Base-by-base conservation (phyloP, 1,140 invertebrate species). In the Pseudomyrmex sp. region DNA sequence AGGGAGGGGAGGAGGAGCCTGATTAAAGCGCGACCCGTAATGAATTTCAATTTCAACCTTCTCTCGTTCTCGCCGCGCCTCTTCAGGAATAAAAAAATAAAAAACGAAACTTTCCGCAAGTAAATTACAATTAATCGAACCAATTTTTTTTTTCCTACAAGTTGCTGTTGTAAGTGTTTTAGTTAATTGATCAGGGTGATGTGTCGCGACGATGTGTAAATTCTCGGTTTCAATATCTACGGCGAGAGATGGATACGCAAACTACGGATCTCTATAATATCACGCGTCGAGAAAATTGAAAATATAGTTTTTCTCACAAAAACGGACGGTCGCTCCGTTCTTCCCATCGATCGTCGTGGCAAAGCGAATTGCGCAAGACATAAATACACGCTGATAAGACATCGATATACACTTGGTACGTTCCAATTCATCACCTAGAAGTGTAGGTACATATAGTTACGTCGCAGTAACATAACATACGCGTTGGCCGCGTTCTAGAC, bases 401-500 rank as follows among this genome's bases (percentile, higher is more conserved):
- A 62, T 5, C 59, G 9, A 20, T 63, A 52, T 65, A 35, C 44
- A 35, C 12, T 58, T 59, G 46, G 66, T 23, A 58, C 26, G 35
- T 50, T 80, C 48, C 23, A 59, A 80, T 79, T 58, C 58, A 58
- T 79, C 35, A 79, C 12, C 59, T 23, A 7, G 65, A n/a, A 59
- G n/a, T 59, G 59, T 20, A 18, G 48, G 20, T 70, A 35, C 59
- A 44, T 69, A 48, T 12, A 15, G 48, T 69, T 69, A 59, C 15
- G 76, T 50, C n/a, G 13, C 65, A 48, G 50, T 48, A 59, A 70
- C 35, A 35, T 35, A 35, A 35, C 35, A 35, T 13, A 56, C 15
- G 12, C 20, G 8, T 12, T 58, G 8, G 70, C 72, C 65, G 56
- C 20, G 54, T 72, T 80, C 15, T 72, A 80, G 76, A 72, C 76